Evolutionary conservation across 2,113 vertebrate genomes (phyloP).

Genomic region (Laticauda laticaudata): DNA sequence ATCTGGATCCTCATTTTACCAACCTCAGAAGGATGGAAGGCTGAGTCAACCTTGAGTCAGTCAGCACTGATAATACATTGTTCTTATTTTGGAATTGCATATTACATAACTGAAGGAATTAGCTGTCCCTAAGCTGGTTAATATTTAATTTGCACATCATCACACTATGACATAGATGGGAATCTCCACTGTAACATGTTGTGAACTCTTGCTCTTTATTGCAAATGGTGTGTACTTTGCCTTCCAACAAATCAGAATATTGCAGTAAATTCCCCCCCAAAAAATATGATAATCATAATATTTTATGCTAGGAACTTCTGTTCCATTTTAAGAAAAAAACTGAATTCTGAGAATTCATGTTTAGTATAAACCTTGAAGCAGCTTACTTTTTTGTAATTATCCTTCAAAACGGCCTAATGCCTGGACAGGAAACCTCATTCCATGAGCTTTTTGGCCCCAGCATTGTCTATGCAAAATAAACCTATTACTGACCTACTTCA

Average conservation of each 20-base stretch:
- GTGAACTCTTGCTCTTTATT: background rate
- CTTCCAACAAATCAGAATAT: background rate
- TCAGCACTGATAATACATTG: background rate
- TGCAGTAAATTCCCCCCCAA: background rate
- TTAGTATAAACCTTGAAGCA: background rate
- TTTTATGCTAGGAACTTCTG: background rate
- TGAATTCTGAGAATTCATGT: background rate
- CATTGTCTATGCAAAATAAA: background rate
- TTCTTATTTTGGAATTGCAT: background rate
- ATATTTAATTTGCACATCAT: background rate
- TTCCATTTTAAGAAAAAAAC: background rate
- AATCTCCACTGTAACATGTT: background rate
- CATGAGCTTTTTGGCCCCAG: background rate
- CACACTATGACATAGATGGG: background rate
- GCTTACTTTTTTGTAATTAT: background rate
- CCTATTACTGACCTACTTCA: background rate
- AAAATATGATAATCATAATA: background rate
- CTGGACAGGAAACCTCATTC: background rate
- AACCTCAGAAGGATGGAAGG: background rate
- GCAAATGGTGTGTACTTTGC: background rate
- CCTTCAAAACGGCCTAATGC: background rate
- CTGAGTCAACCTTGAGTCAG: background rate
- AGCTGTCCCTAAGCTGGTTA: background rate
- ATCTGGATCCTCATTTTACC: background rate
- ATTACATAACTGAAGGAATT: background rate